phyloP scores from a whole-genome alignment of 2,888 invertebrate species.

The Amaurobius ferox region DNA sequence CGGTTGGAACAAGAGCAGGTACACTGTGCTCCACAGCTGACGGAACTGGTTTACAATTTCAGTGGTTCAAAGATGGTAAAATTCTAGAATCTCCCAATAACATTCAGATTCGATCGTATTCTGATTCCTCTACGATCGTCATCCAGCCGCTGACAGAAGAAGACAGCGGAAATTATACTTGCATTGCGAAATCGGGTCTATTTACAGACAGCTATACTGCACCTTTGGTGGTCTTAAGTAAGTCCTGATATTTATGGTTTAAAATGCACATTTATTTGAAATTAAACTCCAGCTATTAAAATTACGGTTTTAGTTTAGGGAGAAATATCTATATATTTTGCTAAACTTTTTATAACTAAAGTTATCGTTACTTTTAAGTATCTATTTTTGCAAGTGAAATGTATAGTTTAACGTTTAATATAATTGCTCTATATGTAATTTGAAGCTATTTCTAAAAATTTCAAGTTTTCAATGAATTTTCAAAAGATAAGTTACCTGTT shows the following conservation, averaged over 20 bases:
- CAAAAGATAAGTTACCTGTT: too few relatives aligned
- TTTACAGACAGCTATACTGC: slow-evolving; percentile 42
- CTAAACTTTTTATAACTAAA: too few relatives aligned
- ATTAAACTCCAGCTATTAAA: too few relatives aligned
- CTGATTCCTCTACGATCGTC: slow-evolving; percentile 49
- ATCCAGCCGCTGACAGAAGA: slow-evolving; percentile 50
- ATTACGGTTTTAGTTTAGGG: too few relatives aligned
- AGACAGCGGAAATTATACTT: slow-evolving; percentile 65
- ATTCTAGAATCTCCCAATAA: background rate
- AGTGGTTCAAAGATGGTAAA: slow-evolving; percentile 59
- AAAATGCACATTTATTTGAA: too few relatives aligned
- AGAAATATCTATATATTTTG: too few relatives aligned
- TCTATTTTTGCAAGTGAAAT: too few relatives aligned
- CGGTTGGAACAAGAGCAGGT: slow-evolving; percentile 40
- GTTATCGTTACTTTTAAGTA: too few relatives aligned
- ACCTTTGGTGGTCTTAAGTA: slow-evolving; percentile 42
- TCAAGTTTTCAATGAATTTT: too few relatives aligned
- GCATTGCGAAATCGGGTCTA: slow-evolving; percentile 42
- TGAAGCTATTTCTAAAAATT: too few relatives aligned
- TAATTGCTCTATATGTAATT: too few relatives aligned
- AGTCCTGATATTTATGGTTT: slow-evolving; percentile 3
- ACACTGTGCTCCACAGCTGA: slow-evolving; percentile 42
- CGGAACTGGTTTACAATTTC: slow-evolving; percentile 41
- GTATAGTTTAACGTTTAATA: too few relatives aligned
- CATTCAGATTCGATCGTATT: slow-evolving; percentile 41